Evolutionary conservation across 2,888 invertebrate genomes (phyloP), one percentile per base, ranked within the genome.

Genomic region (Desoria tigrina): DNA sequence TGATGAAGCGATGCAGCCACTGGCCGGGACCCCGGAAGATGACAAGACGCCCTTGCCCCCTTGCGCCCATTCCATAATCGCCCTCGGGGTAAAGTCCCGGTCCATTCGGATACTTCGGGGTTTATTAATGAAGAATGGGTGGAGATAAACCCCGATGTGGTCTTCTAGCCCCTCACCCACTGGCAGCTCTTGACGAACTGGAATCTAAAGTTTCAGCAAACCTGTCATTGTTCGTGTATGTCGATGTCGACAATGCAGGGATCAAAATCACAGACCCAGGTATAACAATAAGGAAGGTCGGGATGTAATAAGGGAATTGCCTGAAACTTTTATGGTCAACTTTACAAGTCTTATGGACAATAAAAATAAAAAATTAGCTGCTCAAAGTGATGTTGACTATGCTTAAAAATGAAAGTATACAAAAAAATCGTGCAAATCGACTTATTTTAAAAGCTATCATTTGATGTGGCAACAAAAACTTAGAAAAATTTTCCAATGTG

Each of bases 41-140:
- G 65, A 61, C 2, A 72, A 55, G 14, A 68, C 49, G n/a, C 72
- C 69, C 4, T 42, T 55, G 11, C 71, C 71, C 7, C 51, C 21
- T 23, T 42, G 39, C 45, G 6, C 28, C 26, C 55, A 73, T 50
- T 71, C 18, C 1, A 62, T 56, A 37, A 69, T 69, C 37, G 58
- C 53, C 6, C 24, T 16, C 7, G 65, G 61, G 1, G 49, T 68
- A 2, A 71, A 11, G 32, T 73, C 73, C 18, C 73, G 45, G 16
- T 71, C 68, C 0, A 73, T 9, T 2, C 56, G 11, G 23, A 64
- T 18, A 1, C 57, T 23, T n/a, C 55, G 51, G 0, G 65, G 64
- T 16, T 67, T 16, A 7, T 66, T 63, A 14, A 69, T 37, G 21
- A 71, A 66, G 27, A 71, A 72, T 3, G 74, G 74, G 4, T 69